Conservation (phyloP, 1,140 invertebrate species). For the Battus philenor region DNA sequence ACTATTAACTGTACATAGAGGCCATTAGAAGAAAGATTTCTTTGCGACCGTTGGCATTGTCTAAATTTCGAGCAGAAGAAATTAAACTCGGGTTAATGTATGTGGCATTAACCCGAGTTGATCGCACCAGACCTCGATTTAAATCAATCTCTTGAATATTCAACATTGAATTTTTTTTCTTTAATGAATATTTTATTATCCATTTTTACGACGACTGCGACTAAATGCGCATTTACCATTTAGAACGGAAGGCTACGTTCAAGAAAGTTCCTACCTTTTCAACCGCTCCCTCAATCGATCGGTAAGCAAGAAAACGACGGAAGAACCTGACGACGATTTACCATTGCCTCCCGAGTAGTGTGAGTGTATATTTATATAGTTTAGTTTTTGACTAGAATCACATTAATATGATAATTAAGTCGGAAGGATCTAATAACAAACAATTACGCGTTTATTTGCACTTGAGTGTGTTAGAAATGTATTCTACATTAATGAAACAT, state of each 20-base stretch:
- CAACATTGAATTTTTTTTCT: slow-evolving; percentile 35
- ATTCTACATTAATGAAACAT: too few relatives aligned
- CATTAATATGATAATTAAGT: too few relatives aligned
- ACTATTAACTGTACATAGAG: too few relatives aligned
- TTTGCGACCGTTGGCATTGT: too few relatives aligned
- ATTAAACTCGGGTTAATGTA: too few relatives aligned
- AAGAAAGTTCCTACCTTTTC: slow-evolving; percentile 29
- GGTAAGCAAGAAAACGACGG: slow-evolving; percentile 39
- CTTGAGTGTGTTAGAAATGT: too few relatives aligned
- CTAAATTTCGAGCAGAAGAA: too few relatives aligned
- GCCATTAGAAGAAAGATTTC: too few relatives aligned
- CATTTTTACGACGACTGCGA: background rate
- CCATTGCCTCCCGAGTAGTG: slow-evolving; percentile 58
- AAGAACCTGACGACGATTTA: slow-evolving; percentile 55
- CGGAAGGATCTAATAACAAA: too few relatives aligned
- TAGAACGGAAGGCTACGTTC: slow-evolving; percentile 24
- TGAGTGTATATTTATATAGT: background rate
- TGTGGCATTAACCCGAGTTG: slow-evolving; percentile 20
- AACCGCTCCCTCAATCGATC: slow-evolving; percentile 26
- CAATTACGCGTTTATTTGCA: too few relatives aligned
- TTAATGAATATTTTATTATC: slow-evolving; percentile 21
- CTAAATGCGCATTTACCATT: slow-evolving; percentile 20
- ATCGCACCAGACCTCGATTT: slow-evolving; percentile 10
- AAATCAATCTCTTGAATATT: slow-evolving; percentile 44
- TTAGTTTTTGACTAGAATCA: too few relatives aligned